phyloP scores from a whole-genome alignment of 2,797 vertebrate genomes.

The Molossus molossus region DNA sequence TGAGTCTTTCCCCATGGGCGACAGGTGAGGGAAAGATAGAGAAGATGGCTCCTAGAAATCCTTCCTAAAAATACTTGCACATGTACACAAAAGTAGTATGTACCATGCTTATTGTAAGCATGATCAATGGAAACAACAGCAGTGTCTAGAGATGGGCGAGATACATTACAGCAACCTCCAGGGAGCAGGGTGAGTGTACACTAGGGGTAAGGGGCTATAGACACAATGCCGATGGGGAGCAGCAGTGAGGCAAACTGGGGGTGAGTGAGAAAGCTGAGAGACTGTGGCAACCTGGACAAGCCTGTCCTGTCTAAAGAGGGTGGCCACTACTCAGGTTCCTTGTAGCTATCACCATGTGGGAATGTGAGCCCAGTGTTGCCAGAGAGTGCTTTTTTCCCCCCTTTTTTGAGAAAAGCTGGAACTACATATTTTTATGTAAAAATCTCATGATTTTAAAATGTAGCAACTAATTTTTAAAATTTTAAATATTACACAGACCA shows the following conservation, averaged over 20 bases:
- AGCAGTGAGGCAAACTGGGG: not conserved
- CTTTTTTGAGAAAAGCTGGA: not conserved
- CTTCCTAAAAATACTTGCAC: not conserved
- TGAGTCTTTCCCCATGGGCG: not conserved
- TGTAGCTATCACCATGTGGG: fast-evolving
- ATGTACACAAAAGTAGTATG: not conserved
- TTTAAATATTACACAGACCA: not conserved
- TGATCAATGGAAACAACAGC: not conserved
- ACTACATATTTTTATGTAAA: not conserved
- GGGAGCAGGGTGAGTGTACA: not conserved
- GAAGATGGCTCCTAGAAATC: not conserved
- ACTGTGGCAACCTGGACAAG: fast-evolving
- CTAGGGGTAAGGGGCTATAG: not conserved
- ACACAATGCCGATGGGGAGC: not conserved
- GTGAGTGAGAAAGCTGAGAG: not conserved
- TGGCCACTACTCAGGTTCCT: not conserved
- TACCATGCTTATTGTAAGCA: not conserved
- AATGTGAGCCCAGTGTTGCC: not conserved
- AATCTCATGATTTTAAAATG: constrained; percentile 16
- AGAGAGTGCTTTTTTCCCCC: not conserved
- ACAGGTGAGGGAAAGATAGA: not conserved
- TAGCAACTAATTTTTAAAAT: not conserved
- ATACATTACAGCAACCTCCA: not conserved
- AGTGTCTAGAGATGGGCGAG: not conserved
- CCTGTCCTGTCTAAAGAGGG: not conserved